Conservation (phyloP, 2,797 vertebrate species). For the Sebastes aleutianus region DNA sequence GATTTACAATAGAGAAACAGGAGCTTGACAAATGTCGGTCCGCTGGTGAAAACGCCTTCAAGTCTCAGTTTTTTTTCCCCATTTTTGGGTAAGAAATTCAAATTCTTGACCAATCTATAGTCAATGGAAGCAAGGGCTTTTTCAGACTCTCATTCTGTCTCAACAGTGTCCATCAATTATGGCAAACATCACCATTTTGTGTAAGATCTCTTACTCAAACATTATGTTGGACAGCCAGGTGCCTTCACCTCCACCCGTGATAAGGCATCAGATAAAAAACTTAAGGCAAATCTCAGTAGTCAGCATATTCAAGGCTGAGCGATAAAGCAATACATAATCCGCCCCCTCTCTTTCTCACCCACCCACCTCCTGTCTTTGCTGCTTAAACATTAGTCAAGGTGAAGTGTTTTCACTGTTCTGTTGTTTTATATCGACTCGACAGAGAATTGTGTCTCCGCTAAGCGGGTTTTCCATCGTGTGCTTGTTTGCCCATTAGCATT, state of each 20-base stretch:
- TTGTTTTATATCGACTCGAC: constrained; percentile 53
- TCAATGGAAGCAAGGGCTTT: not conserved
- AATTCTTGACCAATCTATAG: not conserved
- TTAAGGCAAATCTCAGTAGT: constrained; percentile 27
- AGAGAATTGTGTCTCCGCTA: constrained; percentile 43
- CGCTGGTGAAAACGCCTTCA: not conserved
- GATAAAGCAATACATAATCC: constrained; percentile 37
- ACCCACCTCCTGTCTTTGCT: constrained; percentile 33
- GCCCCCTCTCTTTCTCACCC: constrained; percentile 26
- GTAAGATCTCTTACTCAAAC: not conserved
- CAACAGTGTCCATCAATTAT: not conserved
- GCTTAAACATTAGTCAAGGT: constrained; percentile 61
- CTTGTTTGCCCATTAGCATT: constrained; percentile 74
- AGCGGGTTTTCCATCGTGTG: constrained; percentile 45
- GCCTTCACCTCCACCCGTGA: not conserved
- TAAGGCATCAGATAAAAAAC: constrained; percentile 20
- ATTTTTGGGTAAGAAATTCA: not conserved
- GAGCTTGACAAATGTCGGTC: not conserved
- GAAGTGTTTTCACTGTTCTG: constrained; percentile 53
- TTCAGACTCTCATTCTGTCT: not conserved
- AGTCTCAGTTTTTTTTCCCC: not conserved
- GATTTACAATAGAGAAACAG: not conserved
- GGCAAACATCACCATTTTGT: not conserved
- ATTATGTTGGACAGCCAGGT: not conserved
- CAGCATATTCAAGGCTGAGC: constrained; percentile 38